Percentiles rank a stretch among this genome's conserved stretches.
phyloP scores from a whole-genome alignment of 2,113 vertebrate genomes.

The Recurvirostra avosetta region DNA sequence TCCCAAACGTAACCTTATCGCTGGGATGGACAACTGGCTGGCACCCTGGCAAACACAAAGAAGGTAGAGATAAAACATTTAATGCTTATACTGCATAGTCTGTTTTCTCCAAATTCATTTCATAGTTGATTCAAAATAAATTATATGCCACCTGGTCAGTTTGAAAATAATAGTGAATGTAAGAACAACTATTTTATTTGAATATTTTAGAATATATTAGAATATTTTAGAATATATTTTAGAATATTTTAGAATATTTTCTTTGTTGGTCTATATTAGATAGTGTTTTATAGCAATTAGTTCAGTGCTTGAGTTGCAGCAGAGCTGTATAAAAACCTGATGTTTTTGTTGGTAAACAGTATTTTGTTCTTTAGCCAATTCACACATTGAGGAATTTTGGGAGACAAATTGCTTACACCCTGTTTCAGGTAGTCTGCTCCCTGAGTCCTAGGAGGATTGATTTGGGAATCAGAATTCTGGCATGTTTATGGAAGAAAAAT shows the following conservation, averaged over 20 bases:
- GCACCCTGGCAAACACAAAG: conserved; percentile 71
- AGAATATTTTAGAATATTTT: too few relatives aligned
- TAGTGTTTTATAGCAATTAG: background rate
- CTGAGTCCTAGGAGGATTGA: background rate
- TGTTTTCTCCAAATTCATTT: background rate
- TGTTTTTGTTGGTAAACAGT: background rate
- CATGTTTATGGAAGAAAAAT: background rate
- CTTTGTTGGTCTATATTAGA: background rate
- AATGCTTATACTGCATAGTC: background rate
- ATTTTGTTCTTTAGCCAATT: background rate
- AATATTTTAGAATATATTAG: too few relatives aligned
- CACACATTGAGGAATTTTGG: rapidly evolving
- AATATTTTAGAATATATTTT: too few relatives aligned
- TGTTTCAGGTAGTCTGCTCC: background rate
- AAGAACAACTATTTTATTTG: background rate
- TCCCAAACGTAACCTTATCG: conserved; percentile 79
- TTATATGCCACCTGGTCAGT: background rate
- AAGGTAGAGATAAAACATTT: conserved; percentile 69
- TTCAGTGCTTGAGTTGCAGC: background rate
- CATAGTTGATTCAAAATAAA: background rate
- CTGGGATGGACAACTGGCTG: conserved; percentile 90
- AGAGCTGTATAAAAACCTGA: background rate
- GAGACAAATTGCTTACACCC: too few relatives aligned
- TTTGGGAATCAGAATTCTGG: rapidly evolving
- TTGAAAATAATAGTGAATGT: background rate